Evolutionary conservation across 2,888 invertebrate species (phyloP), one percentile per base, ranked within the genome.

Genomic region (Hirtodrosophila cameraria): DNA sequence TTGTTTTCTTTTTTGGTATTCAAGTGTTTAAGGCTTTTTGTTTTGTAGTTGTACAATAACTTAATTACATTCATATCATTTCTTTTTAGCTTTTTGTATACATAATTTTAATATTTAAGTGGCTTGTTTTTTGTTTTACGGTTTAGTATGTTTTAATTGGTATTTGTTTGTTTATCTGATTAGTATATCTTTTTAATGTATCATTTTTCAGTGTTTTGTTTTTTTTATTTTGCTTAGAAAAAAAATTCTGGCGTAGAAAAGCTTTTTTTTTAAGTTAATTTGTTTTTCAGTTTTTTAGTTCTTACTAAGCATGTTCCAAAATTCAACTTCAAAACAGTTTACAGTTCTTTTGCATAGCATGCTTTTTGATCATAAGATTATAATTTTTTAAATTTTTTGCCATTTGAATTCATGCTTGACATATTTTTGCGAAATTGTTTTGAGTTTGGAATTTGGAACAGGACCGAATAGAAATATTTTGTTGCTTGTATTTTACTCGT

Each of bases 161-260:
- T 57, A 45, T 57, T 57, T 48, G 52, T 46, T 39, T 30, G 30
- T 63, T 53, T 49, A 55, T 52, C 31, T 52, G 46, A 27, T 38
- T 61, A 54, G 57, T 70, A 61, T 43, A 49, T 50, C n/a, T 50
- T 38, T 42, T 23, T 23, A 8, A 2, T 61, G 61, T 59, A 53
- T 74, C 49, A 36, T 54, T 54, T 73, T 41, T 48, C n/a, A 35
- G 48, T 61, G 38, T 59, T 25, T 43, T 39, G n/a, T 33, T 23
- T 33, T 71, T 45, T 11, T 48, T 65, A 46, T 48, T 61, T 58
- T 76, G 70, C 67, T 70, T 84, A 80, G 81, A 80, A 80, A 84
- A 79, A 76, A 80, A 82, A 73, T 57, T 65, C 82, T 78, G 85
- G 82, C 82, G 79, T 85, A 80, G 73, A 80, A 80, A 80, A 80